Conservation (phyloP, 2,113 vertebrate genomes). For the Chamaetylas fuelleborni region DNA sequence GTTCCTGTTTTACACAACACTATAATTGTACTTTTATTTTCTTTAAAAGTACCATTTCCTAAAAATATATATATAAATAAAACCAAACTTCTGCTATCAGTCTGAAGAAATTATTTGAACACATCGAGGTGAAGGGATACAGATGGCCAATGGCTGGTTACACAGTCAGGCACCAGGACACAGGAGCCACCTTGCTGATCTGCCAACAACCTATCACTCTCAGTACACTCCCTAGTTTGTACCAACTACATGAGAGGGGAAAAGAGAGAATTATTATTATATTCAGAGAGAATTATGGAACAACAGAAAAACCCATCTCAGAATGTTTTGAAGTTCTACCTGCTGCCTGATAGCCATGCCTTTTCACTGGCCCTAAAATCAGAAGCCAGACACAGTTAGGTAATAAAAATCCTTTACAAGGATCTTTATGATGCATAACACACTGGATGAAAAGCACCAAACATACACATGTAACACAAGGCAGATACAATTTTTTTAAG, state of each 20-base stretch:
- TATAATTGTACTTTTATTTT: background rate
- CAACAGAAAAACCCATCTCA: background rate
- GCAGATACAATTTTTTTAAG: accelerated
- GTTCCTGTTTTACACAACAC: background rate
- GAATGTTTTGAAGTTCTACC: background rate
- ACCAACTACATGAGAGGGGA: background rate
- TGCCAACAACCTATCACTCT: background rate
- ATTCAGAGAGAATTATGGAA: background rate
- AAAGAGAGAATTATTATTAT: background rate
- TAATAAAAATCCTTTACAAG: background rate
- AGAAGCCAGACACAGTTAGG: accelerated
- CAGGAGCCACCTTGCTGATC: background rate
- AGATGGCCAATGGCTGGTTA: background rate
- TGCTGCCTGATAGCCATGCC: background rate
- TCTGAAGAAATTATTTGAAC: background rate
- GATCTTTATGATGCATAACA: background rate
- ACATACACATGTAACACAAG: background rate
- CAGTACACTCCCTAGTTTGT: background rate
- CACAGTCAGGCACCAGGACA: background rate
- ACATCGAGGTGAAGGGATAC: background rate
- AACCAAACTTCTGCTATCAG: background rate
- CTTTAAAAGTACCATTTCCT: background rate
- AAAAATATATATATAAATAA: background rate
- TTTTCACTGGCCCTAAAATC: background rate
- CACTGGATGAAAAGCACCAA: accelerated